Conservation (phyloP, 2,797 vertebrate genomes). For the Onychomys torridus region DNA sequence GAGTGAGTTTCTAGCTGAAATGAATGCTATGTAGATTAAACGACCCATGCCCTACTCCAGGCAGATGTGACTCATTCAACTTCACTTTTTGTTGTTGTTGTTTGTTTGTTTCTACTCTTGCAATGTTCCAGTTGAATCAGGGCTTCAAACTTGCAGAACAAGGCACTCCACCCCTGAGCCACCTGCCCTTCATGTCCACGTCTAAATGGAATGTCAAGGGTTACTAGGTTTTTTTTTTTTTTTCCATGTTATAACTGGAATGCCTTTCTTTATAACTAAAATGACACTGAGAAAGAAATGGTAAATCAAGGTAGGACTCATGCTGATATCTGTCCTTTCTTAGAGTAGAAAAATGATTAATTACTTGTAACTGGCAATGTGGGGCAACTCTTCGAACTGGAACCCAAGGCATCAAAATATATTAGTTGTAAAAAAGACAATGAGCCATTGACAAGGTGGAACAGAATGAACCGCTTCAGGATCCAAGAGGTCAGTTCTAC, state of each 20-base stretch:
- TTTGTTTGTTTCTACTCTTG: background rate
- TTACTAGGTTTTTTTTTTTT: background rate
- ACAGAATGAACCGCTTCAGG: background rate
- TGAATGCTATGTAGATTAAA: conserved; percentile 32
- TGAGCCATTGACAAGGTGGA: background rate
- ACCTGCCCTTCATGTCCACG: background rate
- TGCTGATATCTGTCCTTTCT: background rate
- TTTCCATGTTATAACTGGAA: conserved; percentile 32
- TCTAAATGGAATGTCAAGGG: background rate
- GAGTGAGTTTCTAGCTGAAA: conserved; percentile 5
- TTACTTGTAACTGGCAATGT: background rate
- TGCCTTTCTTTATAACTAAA: conserved; percentile 46
- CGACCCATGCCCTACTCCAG: background rate
- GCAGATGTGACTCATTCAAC: background rate
- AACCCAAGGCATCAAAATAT: background rate
- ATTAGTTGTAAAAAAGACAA: background rate
- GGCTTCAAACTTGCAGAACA: background rate
- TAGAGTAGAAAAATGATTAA: conserved; percentile 23
- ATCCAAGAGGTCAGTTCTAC: background rate
- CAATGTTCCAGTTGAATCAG: background rate
- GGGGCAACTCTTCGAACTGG: conserved; percentile 5
- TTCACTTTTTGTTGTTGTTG: background rate
- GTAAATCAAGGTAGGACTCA: background rate
- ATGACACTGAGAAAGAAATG: background rate
- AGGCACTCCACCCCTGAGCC: too few relatives aligned